Base-by-base conservation (phyloP, 2,113 vertebrate genomes). In the Clinocottus analis region DNA sequence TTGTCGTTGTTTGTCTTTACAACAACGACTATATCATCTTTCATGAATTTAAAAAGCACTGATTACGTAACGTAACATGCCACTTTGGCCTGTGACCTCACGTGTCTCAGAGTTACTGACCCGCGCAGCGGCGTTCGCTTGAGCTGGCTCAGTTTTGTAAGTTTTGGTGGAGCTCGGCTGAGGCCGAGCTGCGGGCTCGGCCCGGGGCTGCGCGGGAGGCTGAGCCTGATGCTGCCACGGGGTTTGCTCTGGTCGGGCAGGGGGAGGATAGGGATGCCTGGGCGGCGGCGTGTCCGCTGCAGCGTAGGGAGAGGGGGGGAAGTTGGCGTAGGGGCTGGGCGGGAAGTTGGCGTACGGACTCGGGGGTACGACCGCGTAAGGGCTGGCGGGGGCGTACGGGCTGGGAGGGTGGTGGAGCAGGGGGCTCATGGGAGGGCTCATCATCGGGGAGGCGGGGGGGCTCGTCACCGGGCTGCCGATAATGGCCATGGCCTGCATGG, bases 401-500 rank as follows among this genome's bases (percentile, higher is more conserved):
- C 90, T 92, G 39, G 88, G 87, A 9, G 90, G 90, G 51, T 92
- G 90, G 14, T 64, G 71, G 59, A 85, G 82, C 27, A 89, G 62
- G 14, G 92, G 93, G 60, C 93, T 93, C 75, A 83, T 84, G 37
- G 90, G 88, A 21, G 89, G 89, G 74, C 84, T 93, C 0, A 62
- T 92, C 76, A 90, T 72, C 0, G 92, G 91, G n/a, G 92, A 83
- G 23, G 89, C 88, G 7, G 89, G 91, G 17, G 92, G 90, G 49
- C 90, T 93, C 0, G 88, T 82, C 51, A 94, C 74, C 0, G 93
- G 94, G 66, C 89, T 92, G 80, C 81, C 27, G 39, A 89, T 86
- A 35, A 94, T 92, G 65, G 94, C 93, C 94, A 95, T 94, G 27
- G 96, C 94, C 82, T 96, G 96, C 90, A 96, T 93, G 62, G 96